A percentile compares a stretch with the other conserved stretches of the same genome.
Evolutionary conservation across 2,797 vertebrate genomes (phyloP).

Genomic region (Garrulus glandarius): DNA sequence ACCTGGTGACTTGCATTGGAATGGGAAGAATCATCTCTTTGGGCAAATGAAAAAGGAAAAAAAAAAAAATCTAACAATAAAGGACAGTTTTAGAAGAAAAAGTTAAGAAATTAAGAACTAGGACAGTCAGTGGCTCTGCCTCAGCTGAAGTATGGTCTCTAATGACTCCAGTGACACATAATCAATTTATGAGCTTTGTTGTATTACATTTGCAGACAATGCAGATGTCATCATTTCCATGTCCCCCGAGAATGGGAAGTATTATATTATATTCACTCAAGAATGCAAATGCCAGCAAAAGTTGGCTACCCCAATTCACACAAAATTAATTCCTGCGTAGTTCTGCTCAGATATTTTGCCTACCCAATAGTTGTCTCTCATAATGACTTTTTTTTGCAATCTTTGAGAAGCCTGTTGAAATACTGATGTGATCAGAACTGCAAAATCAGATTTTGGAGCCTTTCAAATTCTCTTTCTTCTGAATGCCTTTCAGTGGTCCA

Average conservation of each 20-base stretch:
- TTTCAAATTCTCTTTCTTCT: not conserved
- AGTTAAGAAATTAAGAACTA: not conserved
- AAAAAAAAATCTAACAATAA: not conserved
- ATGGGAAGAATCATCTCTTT: not conserved
- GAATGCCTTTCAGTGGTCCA: not conserved
- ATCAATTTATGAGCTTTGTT: constrained; percentile 25
- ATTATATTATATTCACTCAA: not conserved
- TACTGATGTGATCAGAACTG: not conserved
- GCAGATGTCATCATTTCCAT: not conserved
- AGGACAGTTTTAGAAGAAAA: not conserved
- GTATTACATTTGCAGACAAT: not conserved
- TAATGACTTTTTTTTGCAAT: not conserved
- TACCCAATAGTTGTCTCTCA: not conserved
- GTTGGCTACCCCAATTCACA: not conserved
- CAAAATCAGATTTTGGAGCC: not conserved
- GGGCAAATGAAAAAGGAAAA: not conserved
- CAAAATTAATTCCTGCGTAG: not conserved
- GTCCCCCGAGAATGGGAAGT: not conserved
- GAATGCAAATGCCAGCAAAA: not conserved
- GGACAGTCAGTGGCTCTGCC: not conserved
- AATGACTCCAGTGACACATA: not conserved
- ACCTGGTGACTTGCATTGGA: not conserved
- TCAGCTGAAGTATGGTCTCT: not conserved
- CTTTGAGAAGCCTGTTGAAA: not conserved
- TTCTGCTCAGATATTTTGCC: not conserved